Evolutionary conservation across 2,797 vertebrate species (phyloP).

Genomic region (Coregonus sp.): DNA sequence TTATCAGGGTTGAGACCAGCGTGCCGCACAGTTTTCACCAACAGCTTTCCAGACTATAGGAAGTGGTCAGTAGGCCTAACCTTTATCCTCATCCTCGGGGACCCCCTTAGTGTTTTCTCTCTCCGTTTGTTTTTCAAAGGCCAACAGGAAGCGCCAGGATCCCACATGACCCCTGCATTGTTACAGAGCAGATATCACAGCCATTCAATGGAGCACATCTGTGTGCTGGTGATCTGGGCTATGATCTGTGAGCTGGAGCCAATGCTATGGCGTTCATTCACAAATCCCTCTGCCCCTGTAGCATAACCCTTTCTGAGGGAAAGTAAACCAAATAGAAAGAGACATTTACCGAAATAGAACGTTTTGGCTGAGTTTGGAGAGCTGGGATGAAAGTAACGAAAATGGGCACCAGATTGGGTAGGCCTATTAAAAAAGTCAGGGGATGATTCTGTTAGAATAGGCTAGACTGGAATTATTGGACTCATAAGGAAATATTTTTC

Average conservation of each 20-base stretch:
- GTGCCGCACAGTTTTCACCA: constrained; percentile 29
- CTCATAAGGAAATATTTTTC: no score
- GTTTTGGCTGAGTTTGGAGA: not conserved
- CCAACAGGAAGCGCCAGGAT: constrained; percentile 67
- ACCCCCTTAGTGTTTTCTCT: constrained; percentile 45
- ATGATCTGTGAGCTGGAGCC: constrained; percentile 66
- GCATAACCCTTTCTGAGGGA: constrained; percentile 34
- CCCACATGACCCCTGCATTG: constrained; percentile 70
- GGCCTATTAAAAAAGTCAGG: not conserved
- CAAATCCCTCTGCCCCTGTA: constrained; percentile 52
- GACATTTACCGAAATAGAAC: not conserved
- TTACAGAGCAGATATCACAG: constrained; percentile 68
- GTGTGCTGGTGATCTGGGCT: constrained; percentile 61
- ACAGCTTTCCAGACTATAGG: constrained; percentile 46
- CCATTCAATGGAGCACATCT: constrained; percentile 70
- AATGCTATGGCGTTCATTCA: constrained; percentile 64
- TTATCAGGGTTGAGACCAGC: constrained; percentile 7
- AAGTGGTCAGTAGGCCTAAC: constrained; percentile 59
- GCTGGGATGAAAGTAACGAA: not conserved
- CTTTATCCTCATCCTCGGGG: constrained; percentile 47
- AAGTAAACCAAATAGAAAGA: constrained; percentile 24
- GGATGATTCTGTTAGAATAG: no score
- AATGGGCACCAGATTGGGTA: not conserved
- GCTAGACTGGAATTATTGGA: no score
- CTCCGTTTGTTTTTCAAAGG: constrained; percentile 56